A percentile compares a stretch with the other conserved stretches of the same genome.
Conservation (phyloP, 2,113 vertebrate species). For the Taxidea taxus region DNA sequence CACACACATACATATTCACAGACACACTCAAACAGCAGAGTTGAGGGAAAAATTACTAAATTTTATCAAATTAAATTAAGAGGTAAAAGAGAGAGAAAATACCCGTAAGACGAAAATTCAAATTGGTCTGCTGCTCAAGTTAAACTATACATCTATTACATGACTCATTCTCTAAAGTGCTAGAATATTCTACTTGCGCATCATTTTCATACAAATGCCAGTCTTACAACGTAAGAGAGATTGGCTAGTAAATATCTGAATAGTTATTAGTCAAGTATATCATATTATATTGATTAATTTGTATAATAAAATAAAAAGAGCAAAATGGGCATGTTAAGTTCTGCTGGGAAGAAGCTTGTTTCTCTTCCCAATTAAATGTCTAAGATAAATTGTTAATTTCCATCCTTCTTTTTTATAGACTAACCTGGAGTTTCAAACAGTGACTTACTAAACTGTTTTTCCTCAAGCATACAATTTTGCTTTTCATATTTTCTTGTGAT, state of each 20-base stretch:
- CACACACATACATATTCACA: rapidly evolving
- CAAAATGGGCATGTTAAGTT: neutral
- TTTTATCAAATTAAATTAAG: neutral
- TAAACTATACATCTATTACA: neutral
- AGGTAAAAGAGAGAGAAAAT: neutral
- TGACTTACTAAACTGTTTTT: neutral
- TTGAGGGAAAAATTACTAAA: neutral
- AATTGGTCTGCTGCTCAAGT: neutral
- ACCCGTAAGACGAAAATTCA: neutral
- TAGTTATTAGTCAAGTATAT: neutral
- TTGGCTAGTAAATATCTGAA: neutral
- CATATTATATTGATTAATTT: neutral
- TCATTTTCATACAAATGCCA: neutral
- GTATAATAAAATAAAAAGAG: neutral
- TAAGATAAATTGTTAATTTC: neutral
- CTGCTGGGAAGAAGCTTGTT: neutral
- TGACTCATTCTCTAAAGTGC: neutral
- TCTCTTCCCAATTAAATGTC: neutral
- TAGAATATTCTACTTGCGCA: neutral
- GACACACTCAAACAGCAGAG: neutral
- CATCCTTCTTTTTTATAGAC: neutral
- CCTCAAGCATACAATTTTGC: neutral
- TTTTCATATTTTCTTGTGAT: neutral
- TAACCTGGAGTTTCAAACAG: neutral
- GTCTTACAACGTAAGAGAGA: neutral